Evolutionary conservation across 2,113 vertebrate genomes (phyloP).

Genomic region (Phrynosoma platyrhinos): DNA sequence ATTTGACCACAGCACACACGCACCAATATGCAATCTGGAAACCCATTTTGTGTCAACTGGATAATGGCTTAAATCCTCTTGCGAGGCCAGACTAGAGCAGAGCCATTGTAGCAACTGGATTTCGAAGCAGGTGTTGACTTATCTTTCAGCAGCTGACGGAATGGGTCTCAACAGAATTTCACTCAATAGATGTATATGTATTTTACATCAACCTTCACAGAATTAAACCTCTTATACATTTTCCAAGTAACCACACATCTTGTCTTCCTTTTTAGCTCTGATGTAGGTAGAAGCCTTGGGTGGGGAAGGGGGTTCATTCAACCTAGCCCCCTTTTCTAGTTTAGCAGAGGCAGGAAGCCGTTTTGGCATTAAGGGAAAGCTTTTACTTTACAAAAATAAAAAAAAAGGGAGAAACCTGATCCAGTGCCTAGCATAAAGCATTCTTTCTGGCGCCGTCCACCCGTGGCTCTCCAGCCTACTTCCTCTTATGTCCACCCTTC

Average conservation of each 20-base stretch:
- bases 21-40: too few relatives aligned
- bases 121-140: too few relatives aligned
- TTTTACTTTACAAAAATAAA: slow-evolving; percentile 32
- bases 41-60: too few relatives aligned
- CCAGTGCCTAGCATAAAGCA: not conserved
- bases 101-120: too few relatives aligned
- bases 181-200: too few relatives aligned
- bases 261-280: not conserved
- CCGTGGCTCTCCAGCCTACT: not conserved
- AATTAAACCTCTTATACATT: not conserved
- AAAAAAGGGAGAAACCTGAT: not conserved
- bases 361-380: fast-evolving
- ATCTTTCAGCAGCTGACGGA: too few relatives aligned
- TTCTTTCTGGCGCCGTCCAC: not conserved
- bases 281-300: not conserved
- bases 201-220: too few relatives aligned
- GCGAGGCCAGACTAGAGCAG: too few relatives aligned
- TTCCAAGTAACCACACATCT: slow-evolving; percentile 28
- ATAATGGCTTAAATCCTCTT: too few relatives aligned
- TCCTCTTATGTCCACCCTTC: not conserved
- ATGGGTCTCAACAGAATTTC: too few relatives aligned
- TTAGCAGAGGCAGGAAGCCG: not conserved
- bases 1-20: too few relatives aligned
- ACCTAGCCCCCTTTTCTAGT: not conserved
- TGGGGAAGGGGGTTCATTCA: slow-evolving; percentile 29